Percentiles rank a stretch among this genome's conserved stretches.
Conservation (phyloP, 2,797 vertebrate genomes). For the Scomberomorus guttatus region DNA sequence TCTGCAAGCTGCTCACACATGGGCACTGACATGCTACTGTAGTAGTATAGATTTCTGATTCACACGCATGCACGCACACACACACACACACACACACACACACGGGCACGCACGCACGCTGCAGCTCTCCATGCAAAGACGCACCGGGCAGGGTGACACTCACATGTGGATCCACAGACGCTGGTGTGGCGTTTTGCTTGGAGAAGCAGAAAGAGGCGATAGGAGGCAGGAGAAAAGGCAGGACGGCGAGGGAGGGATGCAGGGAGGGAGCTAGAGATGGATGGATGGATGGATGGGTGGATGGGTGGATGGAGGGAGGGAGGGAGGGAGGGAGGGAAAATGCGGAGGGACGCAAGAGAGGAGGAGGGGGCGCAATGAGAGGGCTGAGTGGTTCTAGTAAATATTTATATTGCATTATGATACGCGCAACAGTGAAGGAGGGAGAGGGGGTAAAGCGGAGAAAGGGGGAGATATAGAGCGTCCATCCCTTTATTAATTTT, state of each 20-base stretch:
- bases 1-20: slow-evolving; percentile 61
- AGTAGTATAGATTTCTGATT: slow-evolving; percentile 43
- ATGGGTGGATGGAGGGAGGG: slow-evolving; percentile 58
- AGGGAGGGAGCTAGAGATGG: slow-evolving; percentile 52
- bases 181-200: slow-evolving; percentile 83
- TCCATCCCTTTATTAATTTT: slow-evolving; percentile 87
- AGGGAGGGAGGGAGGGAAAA: slow-evolving; percentile 41
- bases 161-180: slow-evolving; percentile 81
- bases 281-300: slow-evolving; percentile 69
- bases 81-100: slow-evolving; percentile 6
- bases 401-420: slow-evolving; percentile 91
- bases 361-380: slow-evolving; percentile 71
- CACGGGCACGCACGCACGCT: slow-evolving; percentile 24
- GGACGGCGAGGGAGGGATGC: slow-evolving; percentile 70
- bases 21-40: slow-evolving; percentile 58
- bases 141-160: slow-evolving; percentile 78
- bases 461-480: slow-evolving; percentile 70
- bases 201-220: slow-evolving; percentile 85
- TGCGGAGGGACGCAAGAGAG: slow-evolving; percentile 54
- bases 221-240: slow-evolving; percentile 74
- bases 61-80: not conserved
- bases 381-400: slow-evolving; percentile 87
- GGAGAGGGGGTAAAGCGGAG: slow-evolving; percentile 46
- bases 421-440: slow-evolving; percentile 76
- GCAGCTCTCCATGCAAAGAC: slow-evolving; percentile 62